Evolutionary conservation across 2,888 invertebrate genomes (phyloP).

Genomic region (Callyntrura sp.): DNA sequence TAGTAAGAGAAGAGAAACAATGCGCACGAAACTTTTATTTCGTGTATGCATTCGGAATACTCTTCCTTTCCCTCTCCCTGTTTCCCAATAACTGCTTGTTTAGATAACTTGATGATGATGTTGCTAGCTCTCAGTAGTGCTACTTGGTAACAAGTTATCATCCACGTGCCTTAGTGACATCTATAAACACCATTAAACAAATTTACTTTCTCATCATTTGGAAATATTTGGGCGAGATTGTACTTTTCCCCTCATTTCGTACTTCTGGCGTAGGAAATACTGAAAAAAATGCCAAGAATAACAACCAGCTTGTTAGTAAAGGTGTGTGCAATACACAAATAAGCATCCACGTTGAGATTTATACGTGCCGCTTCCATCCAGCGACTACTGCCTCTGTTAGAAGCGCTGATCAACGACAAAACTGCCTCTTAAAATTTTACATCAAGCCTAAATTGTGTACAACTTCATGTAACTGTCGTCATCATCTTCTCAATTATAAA

Average conservation of each 20-base stretch:
- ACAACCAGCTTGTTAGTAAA: too few species aligned
- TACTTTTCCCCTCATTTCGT: not conserved
- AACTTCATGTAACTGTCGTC: too few species aligned
- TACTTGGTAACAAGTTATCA: too few species aligned
- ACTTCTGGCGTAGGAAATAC: not conserved
- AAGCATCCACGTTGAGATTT: too few species aligned
- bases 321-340: too few species aligned
- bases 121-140: too few species aligned
- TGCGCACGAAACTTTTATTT: not conserved
- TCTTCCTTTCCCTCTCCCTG: not conserved
- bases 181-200: not conserved
- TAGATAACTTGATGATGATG: too few species aligned
- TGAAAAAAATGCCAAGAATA: not conserved
- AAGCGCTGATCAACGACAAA: not conserved
- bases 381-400: too few species aligned
- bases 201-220: slow-evolving; percentile 13
- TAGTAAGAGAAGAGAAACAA: not conserved
- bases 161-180: not conserved
- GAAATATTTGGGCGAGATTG: slow-evolving; percentile 1
- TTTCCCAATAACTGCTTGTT: not conserved
- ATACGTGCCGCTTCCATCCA: too few species aligned
- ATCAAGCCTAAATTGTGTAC: not conserved
- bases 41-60: not conserved
- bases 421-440: not conserved
- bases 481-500: not conserved